These are phyloP conservation scores for Chrysolina oricalcia DNA, from an alignment of 2,888 invertebrate genomes.

Conservation along the genomic window DNA sequence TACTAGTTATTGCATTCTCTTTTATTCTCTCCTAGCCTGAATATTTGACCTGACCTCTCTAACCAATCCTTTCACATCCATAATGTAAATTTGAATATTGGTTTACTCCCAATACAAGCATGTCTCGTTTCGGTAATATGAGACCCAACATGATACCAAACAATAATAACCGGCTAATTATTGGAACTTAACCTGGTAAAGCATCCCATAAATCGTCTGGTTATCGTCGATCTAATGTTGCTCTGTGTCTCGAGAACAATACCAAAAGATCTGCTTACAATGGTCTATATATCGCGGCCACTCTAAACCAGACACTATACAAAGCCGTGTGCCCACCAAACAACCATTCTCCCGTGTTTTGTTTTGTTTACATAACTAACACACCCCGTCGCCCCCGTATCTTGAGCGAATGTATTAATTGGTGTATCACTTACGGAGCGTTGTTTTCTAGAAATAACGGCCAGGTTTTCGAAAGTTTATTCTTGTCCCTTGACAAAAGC, in stretches of 20 bases:
- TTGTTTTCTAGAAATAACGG: slow-evolving; percentile 16
- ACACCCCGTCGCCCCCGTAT: background rate
- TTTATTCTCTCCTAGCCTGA: background rate
- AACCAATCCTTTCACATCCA: background rate
- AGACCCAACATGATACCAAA: background rate
- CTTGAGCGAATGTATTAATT: slow-evolving; percentile 23
- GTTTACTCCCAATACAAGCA: background rate
- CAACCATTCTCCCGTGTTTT: slow-evolving; percentile 34
- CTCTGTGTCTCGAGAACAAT: slow-evolving; percentile 62
- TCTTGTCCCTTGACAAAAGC: slow-evolving; percentile 10
- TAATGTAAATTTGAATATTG: background rate
- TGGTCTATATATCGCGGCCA: slow-evolving; percentile 63
- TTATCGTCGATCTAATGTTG: slow-evolving; percentile 61
- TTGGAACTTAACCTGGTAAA: slow-evolving; percentile 42
- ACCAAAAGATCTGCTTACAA: slow-evolving; percentile 66
- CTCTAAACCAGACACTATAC: slow-evolving; percentile 52
- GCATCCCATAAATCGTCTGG: slow-evolving; percentile 62
- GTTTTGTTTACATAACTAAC: slow-evolving; percentile 28
- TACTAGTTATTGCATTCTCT: no score
- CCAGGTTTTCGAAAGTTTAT: slow-evolving; percentile 4
- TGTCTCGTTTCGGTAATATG: background rate
- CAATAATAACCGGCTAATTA: slow-evolving; percentile 39
- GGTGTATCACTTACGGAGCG: slow-evolving; percentile 26
- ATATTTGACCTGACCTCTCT: background rate
- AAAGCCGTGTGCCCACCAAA: slow-evolving; percentile 45